phyloP scores from a whole-genome alignment of 2,113 vertebrate species.

The Otus sunia region DNA sequence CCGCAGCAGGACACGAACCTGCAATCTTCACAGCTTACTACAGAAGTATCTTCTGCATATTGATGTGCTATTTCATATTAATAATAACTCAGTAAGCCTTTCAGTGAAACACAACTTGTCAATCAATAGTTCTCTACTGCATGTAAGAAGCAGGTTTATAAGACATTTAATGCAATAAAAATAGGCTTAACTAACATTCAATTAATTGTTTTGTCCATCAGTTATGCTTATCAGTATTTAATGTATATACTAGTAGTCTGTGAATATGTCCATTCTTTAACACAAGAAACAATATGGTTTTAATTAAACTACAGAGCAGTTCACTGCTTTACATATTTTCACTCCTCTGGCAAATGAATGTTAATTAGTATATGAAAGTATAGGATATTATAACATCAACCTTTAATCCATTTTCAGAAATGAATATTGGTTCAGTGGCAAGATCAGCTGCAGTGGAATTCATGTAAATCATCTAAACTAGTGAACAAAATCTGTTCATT shows the following conservation, averaged over 20 bases:
- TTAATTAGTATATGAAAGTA: conserved; percentile 31
- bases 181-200: neutral
- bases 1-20: too few species aligned
- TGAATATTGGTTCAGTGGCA: conserved; percentile 13
- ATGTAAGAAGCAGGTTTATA: neutral
- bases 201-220: neutral
- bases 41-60: neutral
- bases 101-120: neutral
- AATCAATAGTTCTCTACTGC: neutral
- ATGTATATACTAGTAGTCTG: neutral
- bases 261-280: neutral
- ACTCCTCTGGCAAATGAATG: neutral
- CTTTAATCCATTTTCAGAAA: conserved; percentile 54
- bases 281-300: neutral
- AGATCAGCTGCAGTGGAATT: conserved; percentile 32
- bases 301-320: neutral
- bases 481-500: conserved; percentile 67
- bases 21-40: neutral
- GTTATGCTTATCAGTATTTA: neutral
- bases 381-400: neutral
- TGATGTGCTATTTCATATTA: neutral
- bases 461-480: conserved; percentile 49
- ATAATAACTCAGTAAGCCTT: neutral
- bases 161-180: neutral
- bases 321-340: neutral